Base-by-base conservation (phyloP, 2,888 invertebrate species). In the Eupeodes latifasciatus region DNA sequence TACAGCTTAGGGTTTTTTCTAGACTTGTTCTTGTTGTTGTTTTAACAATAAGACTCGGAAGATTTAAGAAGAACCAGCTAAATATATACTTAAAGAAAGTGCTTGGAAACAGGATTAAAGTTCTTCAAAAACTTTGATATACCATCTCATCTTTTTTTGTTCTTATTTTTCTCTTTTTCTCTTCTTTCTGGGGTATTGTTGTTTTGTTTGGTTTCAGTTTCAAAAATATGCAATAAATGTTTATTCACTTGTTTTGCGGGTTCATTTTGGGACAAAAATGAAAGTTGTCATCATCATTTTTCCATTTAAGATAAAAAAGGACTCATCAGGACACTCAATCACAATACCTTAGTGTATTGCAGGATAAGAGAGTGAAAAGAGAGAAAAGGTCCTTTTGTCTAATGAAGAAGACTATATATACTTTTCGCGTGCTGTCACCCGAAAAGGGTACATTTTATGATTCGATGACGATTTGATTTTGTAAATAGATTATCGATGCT, bases 401-500 rank as follows among this genome's bases (percentile, higher is more conserved):
- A 19, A 19, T 19, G 19, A 19, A 19, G 19, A 19, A 19, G 19
- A 19, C 27, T 44, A 16, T 80, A 64, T 78, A 55, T 82, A 34
- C 49, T 44, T 64, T 72, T 76, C 69, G 69, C 62, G 80, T 61
- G 53, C 47, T 74, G 27, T 61, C 61, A 55, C 34, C 51, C 67
- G 83, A 84, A 79, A 84, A 66, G 69, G 84, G 67, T 83, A 80
- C 75, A 57, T 64, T 85, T 75, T 78, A 77, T 81, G 77, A 77
- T 80, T 81, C 66, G 84, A 84, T 88, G 88, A 88, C 81, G 75
- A 88, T 75, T 85, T 85, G 85, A 81, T 88, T 88, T 88, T 74
- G 66, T 79, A 85, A 85, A 85, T 66, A 85, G 81, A 88, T 85
- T 85, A 85, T 81, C 74, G 77, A 84, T 81, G 34, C 19, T 69